phyloP scores from a whole-genome alignment of 2,797 vertebrate species.

The Distichodus sexfasciatus region DNA sequence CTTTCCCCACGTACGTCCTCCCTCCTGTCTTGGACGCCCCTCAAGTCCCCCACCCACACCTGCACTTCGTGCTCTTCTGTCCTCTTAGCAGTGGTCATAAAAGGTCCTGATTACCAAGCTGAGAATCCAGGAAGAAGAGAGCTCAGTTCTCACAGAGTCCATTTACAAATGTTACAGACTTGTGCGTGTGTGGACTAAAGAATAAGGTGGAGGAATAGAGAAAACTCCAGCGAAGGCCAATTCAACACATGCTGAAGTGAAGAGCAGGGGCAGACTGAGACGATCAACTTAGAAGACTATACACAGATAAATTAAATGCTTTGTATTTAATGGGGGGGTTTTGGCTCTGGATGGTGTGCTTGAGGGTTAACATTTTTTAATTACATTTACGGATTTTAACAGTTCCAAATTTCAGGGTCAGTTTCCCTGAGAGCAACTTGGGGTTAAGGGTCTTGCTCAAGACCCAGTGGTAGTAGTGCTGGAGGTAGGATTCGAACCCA shows the following conservation, averaged over 20 bases:
- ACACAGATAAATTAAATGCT: background rate
- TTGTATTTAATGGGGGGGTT: background rate
- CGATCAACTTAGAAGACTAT: background rate
- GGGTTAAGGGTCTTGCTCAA: no score
- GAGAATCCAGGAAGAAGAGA: background rate
- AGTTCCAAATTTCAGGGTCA: no score
- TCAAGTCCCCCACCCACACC: background rate
- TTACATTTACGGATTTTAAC: no score
- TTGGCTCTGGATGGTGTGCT: no score
- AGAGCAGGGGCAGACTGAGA: background rate
- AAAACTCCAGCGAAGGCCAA: background rate
- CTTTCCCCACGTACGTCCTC: background rate
- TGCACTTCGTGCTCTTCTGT: conserved; percentile 11
- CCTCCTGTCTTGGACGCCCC: background rate
- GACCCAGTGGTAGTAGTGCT: no score
- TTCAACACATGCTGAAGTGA: background rate
- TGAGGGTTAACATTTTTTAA: no score
- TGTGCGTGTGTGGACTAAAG: background rate
- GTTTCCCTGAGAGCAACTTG: no score
- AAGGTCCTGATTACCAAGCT: background rate
- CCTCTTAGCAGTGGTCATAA: conserved; percentile 10
- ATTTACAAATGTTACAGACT: background rate
- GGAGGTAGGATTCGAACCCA: no score
- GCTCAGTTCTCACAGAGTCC: background rate
- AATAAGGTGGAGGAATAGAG: background rate